These are phyloP conservation scores for Papilio xuthus DNA, from an alignment of 1,140 invertebrate genomes.

Conservation along the genomic window DNA sequence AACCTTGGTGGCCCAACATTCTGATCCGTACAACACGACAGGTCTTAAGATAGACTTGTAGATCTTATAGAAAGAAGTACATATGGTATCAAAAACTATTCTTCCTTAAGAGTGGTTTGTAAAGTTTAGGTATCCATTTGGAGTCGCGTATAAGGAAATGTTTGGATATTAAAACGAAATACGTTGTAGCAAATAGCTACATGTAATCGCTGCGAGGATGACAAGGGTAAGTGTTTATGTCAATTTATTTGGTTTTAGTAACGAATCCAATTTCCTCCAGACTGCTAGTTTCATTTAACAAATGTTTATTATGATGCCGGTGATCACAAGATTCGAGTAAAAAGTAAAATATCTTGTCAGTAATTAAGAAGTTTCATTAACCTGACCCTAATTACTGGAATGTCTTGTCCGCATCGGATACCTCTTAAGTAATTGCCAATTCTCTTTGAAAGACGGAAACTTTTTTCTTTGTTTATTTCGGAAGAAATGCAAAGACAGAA, in stretches of 20 bases:
- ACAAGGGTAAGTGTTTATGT: neutral
- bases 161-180: neutral
- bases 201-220: neutral
- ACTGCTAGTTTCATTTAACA: neutral
- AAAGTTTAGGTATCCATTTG: neutral
- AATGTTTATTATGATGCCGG: neutral
- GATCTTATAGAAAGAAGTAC: too few species aligned
- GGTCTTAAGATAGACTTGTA: too few species aligned
- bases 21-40: too few species aligned
- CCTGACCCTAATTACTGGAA: slow-evolving; percentile 21
- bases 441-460: slow-evolving; percentile 14
- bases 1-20: too few species aligned
- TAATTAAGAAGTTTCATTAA: slow-evolving; percentile 13
- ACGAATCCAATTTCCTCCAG: neutral
- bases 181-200: neutral
- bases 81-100: neutral
- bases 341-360: slow-evolving; percentile 16
- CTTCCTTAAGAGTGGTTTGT: neutral
- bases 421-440: slow-evolving; percentile 24
- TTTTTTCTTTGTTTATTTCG: slow-evolving; percentile 15
- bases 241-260: neutral
- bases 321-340: neutral
- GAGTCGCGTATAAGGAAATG: neutral
- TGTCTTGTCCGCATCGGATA: slow-evolving; percentile 21
- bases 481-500: slow-evolving; percentile 15